Evolutionary conservation across 2,113 vertebrate genomes (phyloP), one percentile per base, ranked within the genome.

Genomic region (Saccopteryx bilineata): DNA sequence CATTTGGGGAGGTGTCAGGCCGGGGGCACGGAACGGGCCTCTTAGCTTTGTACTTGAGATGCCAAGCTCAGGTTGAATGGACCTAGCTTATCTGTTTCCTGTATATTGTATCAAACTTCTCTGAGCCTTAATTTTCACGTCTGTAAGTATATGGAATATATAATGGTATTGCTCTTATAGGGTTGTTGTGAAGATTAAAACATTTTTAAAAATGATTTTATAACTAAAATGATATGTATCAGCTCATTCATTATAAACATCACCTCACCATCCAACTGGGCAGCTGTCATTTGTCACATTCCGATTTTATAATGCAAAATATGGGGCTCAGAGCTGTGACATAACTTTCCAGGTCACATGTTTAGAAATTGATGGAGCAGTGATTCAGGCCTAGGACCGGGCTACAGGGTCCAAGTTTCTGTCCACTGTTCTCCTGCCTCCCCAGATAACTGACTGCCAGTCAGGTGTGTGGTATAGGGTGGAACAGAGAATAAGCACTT

Each of bases 71-170:
- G 69, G 63, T n/a, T 74, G 23, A 14, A 46, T 12, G 24, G 46
- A 50, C 68, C 76, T 71, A 54, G 24, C 31, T 78, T 72, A 48
- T 65, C 6, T 71, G 8, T 23, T 79, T 92, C 14, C 46, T 68
- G 24, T 33, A n/a, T 91, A 4, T 61, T 56, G n/a, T 91, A 54
- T 61, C 23, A 81, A 54, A 85, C 72, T 91, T 91, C 54, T 46
- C 24, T 48, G 31, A 92, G 54, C 46, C 54, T 74, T 82, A n/a
- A 66, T 63, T 83, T 94, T 89, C 23, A 93, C 74, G 82, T 68
- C 50, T 91, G 2, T 79, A 78, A 79, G 9, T 87, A 56, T 24
- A 48, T 74, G 14, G 26, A 48, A 48, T 48, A 10, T 71, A 2
- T 61, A 84, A 69, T 56, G 74, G 4, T 60, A 60, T 39, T 63